Conservation (phyloP, 2,888 invertebrate species). For the Pelosia muscerda region DNA sequence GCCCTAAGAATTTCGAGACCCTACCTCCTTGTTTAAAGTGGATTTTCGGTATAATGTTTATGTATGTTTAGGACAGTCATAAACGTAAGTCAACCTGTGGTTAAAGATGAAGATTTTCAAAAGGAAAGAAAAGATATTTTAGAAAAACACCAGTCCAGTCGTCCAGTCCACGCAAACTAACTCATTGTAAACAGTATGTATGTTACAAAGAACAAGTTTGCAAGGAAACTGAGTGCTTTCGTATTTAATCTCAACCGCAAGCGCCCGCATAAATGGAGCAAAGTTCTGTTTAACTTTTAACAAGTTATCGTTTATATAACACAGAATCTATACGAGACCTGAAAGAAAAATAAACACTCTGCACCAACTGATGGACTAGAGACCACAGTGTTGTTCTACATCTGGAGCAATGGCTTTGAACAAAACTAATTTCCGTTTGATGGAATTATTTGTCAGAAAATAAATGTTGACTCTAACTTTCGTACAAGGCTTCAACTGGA, state of each 20-base stretch:
- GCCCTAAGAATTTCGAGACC: no score
- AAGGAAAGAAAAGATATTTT: no score
- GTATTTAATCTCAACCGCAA: neutral
- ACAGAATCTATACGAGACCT: neutral
- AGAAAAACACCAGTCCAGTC: no score
- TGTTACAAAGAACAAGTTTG: neutral
- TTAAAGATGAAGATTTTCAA: no score
- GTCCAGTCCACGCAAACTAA: neutral
- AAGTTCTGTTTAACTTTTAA: conserved; percentile 8
- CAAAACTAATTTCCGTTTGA: neutral
- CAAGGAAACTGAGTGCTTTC: neutral
- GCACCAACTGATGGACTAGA: neutral
- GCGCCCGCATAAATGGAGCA: conserved; percentile 3
- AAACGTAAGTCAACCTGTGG: no score
- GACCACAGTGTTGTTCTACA: neutral
- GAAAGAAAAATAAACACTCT: neutral
- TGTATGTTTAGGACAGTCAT: no score
- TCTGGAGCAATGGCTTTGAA: neutral
- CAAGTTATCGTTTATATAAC: neutral
- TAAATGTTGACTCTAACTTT: neutral
- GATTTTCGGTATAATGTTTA: no score
- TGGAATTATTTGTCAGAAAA: neutral
- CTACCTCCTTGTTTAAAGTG: no score
- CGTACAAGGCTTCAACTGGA: no score
- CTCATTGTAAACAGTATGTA: neutral